phyloP scores from a whole-genome alignment of 2,797 vertebrate species.

The Pangasius djambal region DNA sequence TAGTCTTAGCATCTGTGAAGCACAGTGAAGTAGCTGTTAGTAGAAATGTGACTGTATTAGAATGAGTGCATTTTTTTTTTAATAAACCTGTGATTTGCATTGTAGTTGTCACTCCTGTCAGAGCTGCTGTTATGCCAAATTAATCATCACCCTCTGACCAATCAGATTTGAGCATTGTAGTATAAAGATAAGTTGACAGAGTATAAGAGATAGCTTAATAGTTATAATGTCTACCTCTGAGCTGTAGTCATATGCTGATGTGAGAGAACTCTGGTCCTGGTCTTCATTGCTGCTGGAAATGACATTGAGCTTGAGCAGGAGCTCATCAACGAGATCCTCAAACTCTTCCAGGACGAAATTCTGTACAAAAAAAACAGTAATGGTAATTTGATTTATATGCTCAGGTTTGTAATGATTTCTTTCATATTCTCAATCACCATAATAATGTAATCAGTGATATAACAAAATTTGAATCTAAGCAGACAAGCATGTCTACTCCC shows the following conservation, averaged over 20 bases:
- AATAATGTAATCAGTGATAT: background rate
- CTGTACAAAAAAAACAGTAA: conserved; percentile 63
- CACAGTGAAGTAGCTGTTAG: background rate
- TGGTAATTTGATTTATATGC: background rate
- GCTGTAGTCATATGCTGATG: conserved; percentile 30
- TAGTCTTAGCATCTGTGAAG: background rate
- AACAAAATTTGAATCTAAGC: background rate
- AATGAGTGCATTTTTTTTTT: background rate
- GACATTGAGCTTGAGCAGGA: conserved; percentile 73
- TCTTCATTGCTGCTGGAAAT: conserved; percentile 67
- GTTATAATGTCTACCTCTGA: conserved; percentile 58
- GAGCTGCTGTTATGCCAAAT: background rate
- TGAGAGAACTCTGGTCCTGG: conserved; percentile 34
- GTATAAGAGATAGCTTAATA: background rate
- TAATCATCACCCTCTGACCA: background rate
- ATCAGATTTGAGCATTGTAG: background rate
- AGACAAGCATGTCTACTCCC: background rate
- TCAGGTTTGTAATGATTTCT: background rate
- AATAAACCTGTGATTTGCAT: background rate
- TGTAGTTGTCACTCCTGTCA: background rate
- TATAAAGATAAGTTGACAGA: background rate
- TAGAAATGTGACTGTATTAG: background rate
- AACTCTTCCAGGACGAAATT: conserved; percentile 79
- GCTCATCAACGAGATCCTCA: conserved; percentile 79
- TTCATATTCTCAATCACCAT: background rate